Evolutionary conservation across 2,888 invertebrate species (phyloP).

Genomic region (Steromphala cineraria): DNA sequence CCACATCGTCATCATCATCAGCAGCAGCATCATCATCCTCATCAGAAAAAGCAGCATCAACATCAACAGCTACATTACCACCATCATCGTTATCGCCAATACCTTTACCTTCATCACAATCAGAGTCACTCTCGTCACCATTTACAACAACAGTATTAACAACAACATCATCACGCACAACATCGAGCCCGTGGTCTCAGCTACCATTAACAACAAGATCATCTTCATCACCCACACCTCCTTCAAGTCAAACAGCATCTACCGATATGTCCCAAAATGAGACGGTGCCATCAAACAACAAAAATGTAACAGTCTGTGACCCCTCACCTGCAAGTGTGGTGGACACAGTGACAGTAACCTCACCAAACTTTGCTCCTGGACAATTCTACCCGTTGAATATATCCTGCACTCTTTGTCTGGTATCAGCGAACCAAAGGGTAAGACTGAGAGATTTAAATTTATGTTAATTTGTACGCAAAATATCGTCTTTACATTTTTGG

Average conservation of each 20-base stretch:
- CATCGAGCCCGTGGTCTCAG: not conserved
- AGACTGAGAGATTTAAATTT: too few relatives aligned
- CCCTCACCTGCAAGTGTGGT: not conserved
- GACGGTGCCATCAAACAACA: not conserved
- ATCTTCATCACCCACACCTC: not conserved
- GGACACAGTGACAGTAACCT: not conserved
- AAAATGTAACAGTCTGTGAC: not conserved
- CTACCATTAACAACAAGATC: not conserved
- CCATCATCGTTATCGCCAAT: not conserved
- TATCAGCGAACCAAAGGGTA: not conserved
- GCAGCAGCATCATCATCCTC: not conserved
- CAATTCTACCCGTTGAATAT: not conserved
- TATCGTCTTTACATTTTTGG: too few relatives aligned
- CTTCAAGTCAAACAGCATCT: not conserved
- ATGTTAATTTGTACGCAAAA: too few relatives aligned
- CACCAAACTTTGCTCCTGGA: conserved; percentile 13
- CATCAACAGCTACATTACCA: not conserved
- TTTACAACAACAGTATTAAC: not conserved
- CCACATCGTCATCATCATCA: not conserved
- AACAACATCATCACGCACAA: not conserved
- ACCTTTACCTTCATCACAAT: not conserved
- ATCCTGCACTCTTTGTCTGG: not conserved
- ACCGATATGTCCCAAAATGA: not conserved
- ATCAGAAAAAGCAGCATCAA: not conserved
- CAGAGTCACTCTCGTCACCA: not conserved